A percentile compares a stretch with the other conserved stretches of the same genome.
Conservation (phyloP, 2,113 vertebrate species). For the Corythornis madagascariensis region DNA sequence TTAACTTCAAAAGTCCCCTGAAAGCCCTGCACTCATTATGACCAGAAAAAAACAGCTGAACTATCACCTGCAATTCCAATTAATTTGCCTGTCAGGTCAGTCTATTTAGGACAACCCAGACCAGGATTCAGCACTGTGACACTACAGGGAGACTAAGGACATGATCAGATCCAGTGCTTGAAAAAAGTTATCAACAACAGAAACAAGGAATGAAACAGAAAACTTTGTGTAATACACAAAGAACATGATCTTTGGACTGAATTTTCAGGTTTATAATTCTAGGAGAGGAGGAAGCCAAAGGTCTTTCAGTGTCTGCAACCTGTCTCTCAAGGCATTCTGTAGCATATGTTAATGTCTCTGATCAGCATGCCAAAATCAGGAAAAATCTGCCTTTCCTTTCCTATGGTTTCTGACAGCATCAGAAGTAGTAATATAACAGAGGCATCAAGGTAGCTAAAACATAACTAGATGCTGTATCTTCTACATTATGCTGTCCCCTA, state of each 20-base stretch:
- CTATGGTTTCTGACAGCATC: not conserved
- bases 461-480: conserved; percentile 39
- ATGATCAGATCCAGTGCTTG: not conserved
- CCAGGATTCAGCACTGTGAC: not conserved
- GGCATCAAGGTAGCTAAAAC: not conserved
- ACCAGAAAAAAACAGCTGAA: not conserved
- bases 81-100: not conserved
- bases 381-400: not conserved
- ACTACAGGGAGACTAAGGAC: not conserved
- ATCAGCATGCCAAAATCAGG: not conserved
- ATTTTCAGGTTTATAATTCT: not conserved
- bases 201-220: not conserved
- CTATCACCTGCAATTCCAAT: not conserved
- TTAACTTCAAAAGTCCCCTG: not conserved
- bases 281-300: not conserved
- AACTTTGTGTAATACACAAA: not conserved
- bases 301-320: not conserved
- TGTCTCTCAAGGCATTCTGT: not conserved
- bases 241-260: not conserved
- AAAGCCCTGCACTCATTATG: not conserved
- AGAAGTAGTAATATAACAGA: not conserved
- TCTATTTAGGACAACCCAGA: not conserved
- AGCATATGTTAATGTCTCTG: not conserved
- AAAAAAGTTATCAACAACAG: not conserved
- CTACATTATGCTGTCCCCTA: not conserved